These are phyloP conservation scores for Plecotus auritus DNA, from an alignment of 2,113 vertebrate species.

Conservation along the genomic window DNA sequence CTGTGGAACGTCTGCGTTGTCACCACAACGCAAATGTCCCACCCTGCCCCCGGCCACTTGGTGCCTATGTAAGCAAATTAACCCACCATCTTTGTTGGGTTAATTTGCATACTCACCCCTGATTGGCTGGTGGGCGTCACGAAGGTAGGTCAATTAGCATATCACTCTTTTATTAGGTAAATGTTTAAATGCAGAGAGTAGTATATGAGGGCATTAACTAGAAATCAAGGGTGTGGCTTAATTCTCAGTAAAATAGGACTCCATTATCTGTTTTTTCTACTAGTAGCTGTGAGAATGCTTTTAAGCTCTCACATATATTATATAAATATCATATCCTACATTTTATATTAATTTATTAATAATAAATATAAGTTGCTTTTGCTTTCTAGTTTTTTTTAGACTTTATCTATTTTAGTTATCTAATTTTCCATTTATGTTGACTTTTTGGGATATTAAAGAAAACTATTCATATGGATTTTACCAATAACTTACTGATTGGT, in stretches of 20 bases:
- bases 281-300: not conserved
- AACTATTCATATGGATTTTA: conserved; percentile 12
- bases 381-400: not conserved
- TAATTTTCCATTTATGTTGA: not conserved
- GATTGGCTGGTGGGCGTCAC: too few species aligned
- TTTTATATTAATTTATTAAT: not conserved
- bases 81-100: too few species aligned
- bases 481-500: conserved; percentile 3
- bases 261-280: not conserved
- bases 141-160: too few species aligned
- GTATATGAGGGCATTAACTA: not conserved
- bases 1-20: too few species aligned
- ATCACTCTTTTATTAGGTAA: too few species aligned
- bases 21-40: too few species aligned
- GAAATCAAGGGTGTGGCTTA: not conserved
- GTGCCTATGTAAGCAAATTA: too few species aligned
- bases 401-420: not conserved
- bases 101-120: too few species aligned
- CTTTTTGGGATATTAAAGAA: conserved; percentile 3
- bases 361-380: not conserved
- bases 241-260: not conserved
- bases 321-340: not conserved
- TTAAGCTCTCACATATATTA: not conserved
- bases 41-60: too few species aligned
- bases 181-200: conserved; percentile 18